These are phyloP conservation scores for Bucorvus abyssinicus DNA, from an alignment of 2,797 vertebrate species.

Conservation along the genomic window DNA sequence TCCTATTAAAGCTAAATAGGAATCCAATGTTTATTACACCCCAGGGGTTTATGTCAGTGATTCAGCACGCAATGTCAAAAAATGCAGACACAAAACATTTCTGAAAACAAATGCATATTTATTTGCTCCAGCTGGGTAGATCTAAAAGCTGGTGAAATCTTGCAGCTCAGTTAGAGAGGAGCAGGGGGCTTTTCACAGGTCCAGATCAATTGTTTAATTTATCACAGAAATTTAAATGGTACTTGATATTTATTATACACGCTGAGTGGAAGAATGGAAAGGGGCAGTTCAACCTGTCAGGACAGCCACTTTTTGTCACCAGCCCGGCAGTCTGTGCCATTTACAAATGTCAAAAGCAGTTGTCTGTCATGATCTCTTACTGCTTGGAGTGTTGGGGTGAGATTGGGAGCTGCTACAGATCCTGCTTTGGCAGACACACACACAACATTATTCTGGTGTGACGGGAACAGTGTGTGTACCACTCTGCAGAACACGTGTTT, in stretches of 20 bases:
- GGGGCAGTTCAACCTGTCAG: neutral
- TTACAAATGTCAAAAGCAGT: neutral
- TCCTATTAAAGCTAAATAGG: conserved; percentile 5
- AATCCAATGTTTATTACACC: conserved; percentile 20
- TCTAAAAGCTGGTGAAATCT: neutral
- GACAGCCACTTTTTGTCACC: neutral
- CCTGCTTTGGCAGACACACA: neutral
- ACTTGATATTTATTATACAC: neutral
- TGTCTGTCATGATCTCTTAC: neutral
- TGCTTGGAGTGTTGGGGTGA: neutral
- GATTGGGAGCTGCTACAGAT: neutral
- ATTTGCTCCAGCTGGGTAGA: neutral
- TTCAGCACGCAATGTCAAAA: neutral
- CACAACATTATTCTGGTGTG: neutral
- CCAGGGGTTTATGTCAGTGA: neutral
- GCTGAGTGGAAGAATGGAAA: neutral
- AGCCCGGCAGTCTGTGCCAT: neutral
- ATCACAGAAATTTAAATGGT: neutral
- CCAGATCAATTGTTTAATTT: neutral
- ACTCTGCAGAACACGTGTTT: neutral
- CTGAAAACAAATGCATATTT: neutral
- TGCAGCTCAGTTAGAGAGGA: neutral
- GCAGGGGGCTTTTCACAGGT: neutral
- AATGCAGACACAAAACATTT: neutral
- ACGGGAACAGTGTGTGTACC: accelerated